Evolutionary conservation across 2,113 vertebrate species (phyloP), one percentile per base, ranked within the genome.

Genomic region (Circaetus gallicus): DNA sequence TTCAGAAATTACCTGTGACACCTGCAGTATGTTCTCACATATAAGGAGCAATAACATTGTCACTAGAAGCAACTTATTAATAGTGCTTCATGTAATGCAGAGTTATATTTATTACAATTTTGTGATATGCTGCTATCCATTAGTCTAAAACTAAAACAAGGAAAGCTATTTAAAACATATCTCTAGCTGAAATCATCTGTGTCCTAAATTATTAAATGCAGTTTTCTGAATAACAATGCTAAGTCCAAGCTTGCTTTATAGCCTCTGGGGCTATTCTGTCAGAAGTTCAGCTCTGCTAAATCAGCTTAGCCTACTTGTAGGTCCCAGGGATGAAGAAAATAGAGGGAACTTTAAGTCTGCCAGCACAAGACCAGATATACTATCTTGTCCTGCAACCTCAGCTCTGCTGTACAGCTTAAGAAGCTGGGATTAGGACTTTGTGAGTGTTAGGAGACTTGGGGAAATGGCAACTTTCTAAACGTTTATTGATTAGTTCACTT

Each of bases 401-500:
- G 92, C 82, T 95, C 53, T 92, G 58, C 87, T 90, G 31, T 58
- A 82, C 38, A 90, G 34, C 0, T 94, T 92, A 86, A 91, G 87
- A 96, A 95, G 0, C 70, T 82, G 66, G 50, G 82, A 96, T 97
- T 97, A 95, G 74, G 85, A 94, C 17, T 96, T 95, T 66, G 87
- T 77, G 87, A 82, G 92, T 73, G 82, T 85, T 96, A 93, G 82
- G 96, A 96, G 92, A 90, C 90, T 86, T 88, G 82, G 90, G 88
- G 74, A 95, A 95, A 96, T 92, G 53, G 66, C 82, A 95, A 58
- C 49, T 95, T 95, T 93, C 71, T 96, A 94, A 96, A 88, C 1
- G 2, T 86, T 95, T 97, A 95, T 96, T 94, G 96, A 96, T 96
- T 92, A 77, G 62, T 92, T 96, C 70, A 70, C 85, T 93, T 93